A percentile compares a stretch with the other conserved stretches of the same genome.
These are phyloP conservation scores for Sphaeramia orbicularis DNA, from an alignment of 2,797 vertebrate genomes.

Conservation along the genomic window DNA sequence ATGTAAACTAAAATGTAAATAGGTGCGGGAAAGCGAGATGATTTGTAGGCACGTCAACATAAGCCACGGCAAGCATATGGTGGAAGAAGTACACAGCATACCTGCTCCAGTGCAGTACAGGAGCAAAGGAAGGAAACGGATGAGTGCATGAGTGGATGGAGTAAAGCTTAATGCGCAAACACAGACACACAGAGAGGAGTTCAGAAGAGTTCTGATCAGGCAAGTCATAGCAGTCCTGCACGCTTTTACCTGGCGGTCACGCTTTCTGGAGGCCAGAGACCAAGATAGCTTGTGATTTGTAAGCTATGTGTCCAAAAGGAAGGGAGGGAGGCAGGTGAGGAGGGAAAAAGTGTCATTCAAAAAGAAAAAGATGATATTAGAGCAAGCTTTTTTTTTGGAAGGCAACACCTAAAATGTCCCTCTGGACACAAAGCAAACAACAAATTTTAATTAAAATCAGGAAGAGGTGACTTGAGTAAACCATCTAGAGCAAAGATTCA, in stretches of 20 bases:
- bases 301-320: conserved; percentile 87
- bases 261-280: conserved; percentile 90
- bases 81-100: conserved; percentile 62
- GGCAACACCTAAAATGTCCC: conserved; percentile 70
- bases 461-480: conserved; percentile 27
- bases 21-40: conserved; percentile 51
- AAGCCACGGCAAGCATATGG: conserved; percentile 74
- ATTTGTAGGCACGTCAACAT: conserved; percentile 68
- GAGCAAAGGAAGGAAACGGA: conserved; percentile 59
- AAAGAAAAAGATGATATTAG: conserved; percentile 85
- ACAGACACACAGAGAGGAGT: conserved; percentile 76
- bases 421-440: conserved; percentile 71
- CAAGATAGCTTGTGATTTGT: conserved; percentile 92
- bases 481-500: conserved; percentile 27
- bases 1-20: conserved; percentile 55
- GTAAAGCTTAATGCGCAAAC: conserved; percentile 73
- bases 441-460: conserved; percentile 40
- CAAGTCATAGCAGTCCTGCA: conserved; percentile 84
- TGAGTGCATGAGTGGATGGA: conserved; percentile 65
- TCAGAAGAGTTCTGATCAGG: conserved; percentile 82
- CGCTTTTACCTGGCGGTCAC: conserved; percentile 89
- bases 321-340: conserved; percentile 77
- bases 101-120: conserved; percentile 64
- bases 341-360: conserved; percentile 82
- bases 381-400: conserved; percentile 75